Evolutionary conservation across 2,797 vertebrate genomes (phyloP).

Genomic region (Linurgus olivaceus): DNA sequence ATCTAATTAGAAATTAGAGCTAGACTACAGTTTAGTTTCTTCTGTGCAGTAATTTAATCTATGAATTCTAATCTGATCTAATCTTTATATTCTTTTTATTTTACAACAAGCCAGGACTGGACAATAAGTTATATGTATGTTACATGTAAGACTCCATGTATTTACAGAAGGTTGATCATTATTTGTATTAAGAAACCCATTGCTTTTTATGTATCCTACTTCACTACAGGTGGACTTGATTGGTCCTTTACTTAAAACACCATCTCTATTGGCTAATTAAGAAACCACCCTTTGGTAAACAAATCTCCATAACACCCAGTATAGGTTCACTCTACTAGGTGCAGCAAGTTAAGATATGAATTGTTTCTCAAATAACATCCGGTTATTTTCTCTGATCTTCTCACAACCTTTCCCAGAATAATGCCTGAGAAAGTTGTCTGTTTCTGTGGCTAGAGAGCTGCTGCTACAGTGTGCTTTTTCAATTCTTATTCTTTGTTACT

Average conservation of each 20-base stretch:
- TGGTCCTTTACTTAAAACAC: background rate
- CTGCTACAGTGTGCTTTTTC: background rate
- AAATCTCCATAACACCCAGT: background rate
- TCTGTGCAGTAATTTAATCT: background rate
- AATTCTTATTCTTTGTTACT: background rate
- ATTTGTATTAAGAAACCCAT: background rate
- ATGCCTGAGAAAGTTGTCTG: background rate
- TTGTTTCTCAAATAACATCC: background rate
- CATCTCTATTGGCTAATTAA: background rate
- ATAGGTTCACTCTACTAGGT: background rate
- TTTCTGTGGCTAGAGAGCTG: background rate
- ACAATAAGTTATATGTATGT: background rate
- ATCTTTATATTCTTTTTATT: background rate
- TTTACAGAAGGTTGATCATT: background rate
- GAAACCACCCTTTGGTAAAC: background rate
- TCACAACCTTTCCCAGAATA: background rate
- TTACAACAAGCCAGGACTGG: background rate
- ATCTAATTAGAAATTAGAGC: background rate
- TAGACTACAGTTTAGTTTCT: background rate
- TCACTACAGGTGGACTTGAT: background rate
- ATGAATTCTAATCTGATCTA: background rate
- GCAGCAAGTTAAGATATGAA: background rate
- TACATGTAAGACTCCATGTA: too few species aligned
- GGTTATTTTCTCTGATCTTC: background rate
- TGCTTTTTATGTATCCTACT: background rate